These are phyloP conservation scores for Eudyptes chrysolophus DNA, from an alignment of 2,113 vertebrate genomes.

Conservation along the genomic window DNA sequence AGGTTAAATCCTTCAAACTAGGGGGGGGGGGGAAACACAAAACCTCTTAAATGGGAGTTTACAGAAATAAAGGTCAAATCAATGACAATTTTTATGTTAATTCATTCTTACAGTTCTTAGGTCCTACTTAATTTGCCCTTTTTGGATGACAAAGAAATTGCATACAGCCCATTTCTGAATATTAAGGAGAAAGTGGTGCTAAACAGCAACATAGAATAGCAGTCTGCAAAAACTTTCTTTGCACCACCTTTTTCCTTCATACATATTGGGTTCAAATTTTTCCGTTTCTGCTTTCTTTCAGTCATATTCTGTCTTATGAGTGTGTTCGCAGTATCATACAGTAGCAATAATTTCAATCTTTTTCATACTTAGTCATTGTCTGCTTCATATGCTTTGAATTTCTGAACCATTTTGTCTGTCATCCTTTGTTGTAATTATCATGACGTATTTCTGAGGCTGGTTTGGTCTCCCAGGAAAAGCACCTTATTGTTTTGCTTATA, in stretches of 20 bases:
- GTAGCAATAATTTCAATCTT: not conserved
- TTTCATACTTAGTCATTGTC: not conserved
- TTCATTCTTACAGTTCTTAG: not conserved
- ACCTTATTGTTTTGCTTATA: not conserved
- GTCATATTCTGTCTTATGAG: not conserved
- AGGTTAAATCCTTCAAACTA: not conserved
- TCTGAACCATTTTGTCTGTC: not conserved
- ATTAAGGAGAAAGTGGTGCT: not conserved
- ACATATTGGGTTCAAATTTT: not conserved
- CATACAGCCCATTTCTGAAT: not conserved
- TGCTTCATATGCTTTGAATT: not conserved
- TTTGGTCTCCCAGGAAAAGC: not conserved
- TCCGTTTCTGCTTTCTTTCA: not conserved
- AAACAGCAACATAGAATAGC: not conserved
- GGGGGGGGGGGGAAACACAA: no score
- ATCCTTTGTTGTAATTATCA: not conserved
- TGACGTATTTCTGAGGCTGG: not conserved
- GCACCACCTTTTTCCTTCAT: not conserved
- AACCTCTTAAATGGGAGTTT: not conserved
- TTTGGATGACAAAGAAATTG: not conserved
- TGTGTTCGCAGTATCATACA: not conserved
- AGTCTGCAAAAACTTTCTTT: not conserved
- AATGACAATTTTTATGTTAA: not conserved
- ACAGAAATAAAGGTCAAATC: not conserved
- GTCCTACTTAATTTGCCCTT: not conserved